Evolutionary conservation across 1,140 invertebrate genomes (phyloP), one percentile per base, ranked within the genome.

Genomic region (Campoletis sonorensis): DNA sequence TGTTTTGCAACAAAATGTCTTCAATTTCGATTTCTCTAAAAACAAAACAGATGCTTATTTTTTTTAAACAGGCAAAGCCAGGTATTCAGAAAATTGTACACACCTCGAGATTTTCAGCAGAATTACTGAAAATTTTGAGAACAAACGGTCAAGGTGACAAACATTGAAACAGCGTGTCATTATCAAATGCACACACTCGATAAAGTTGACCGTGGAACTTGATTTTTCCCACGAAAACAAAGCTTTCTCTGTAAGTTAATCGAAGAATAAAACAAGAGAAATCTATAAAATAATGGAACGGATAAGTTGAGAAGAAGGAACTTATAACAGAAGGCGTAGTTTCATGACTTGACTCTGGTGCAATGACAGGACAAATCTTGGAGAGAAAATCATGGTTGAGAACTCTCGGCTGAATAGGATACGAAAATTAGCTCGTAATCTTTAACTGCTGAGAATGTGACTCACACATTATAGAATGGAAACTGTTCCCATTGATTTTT

Each of bases 341-440:
- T 75, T 75, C 49, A 75, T 58, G 72, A 75, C 72, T 75, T 21
- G 72, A 58, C 45, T 64, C 61, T 64, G 45, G 15, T 1, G 40
- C 37, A 49, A 75, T 75, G 72, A 75, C 72, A 23, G n/a, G 72
- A 75, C 49, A 49, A 75, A 75, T 75, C 51, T 54, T 58, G 33
- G 58, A 58, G 72, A 75, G 72, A 75, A 75, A 75, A 75, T 75
- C 23, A 23, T 21, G n/a, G 10, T 40, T 15, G 45, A 21, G 45
- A 75, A 51, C 33, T 49, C 45, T 58, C 45, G 15, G 45, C 27
- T 23, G 23, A 64, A 23, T 64, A 64, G 61, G n/a, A 26, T 75
- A 75, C 26, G 72, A 21, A 75, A 75, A 75, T 75, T 75, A 75
- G 72, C 23, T 58, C 72, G 45, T 75, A 75, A 75, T 75, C 33